These are phyloP conservation scores for Podotricha telesiphe DNA, from an alignment of 2,888 invertebrate genomes.

Conservation along the genomic window DNA sequence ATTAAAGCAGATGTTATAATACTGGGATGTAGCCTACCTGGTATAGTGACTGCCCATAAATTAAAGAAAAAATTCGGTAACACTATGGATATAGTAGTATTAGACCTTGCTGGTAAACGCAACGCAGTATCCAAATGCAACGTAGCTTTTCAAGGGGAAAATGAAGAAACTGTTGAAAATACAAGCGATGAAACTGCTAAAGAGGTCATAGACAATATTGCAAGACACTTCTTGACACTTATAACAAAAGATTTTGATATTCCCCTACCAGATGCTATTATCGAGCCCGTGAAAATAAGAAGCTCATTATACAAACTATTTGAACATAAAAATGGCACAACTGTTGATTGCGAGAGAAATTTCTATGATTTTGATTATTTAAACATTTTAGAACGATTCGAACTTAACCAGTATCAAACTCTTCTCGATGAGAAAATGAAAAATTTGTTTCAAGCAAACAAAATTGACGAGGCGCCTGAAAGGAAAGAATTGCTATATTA, in stretches of 20 bases:
- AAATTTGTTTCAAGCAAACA: constrained; percentile 60
- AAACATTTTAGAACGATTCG: constrained; percentile 66
- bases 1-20: constrained; percentile 73
- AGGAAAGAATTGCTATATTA: constrained; percentile 59
- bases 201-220: constrained; percentile 55
- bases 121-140: constrained; percentile 54
- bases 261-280: constrained; percentile 62
- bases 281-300: constrained; percentile 53
- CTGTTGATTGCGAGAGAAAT: constrained; percentile 56
- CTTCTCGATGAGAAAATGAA: constrained; percentile 63
- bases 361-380: constrained; percentile 70
- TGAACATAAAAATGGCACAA: constrained; percentile 63
- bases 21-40: constrained; percentile 73
- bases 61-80: constrained; percentile 71
- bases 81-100: constrained; percentile 70
- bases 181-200: constrained; percentile 46
- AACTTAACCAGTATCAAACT: constrained; percentile 70
- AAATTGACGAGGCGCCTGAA: constrained; percentile 47
- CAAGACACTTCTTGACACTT: constrained; percentile 59
- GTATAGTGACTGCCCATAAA: constrained; percentile 74
- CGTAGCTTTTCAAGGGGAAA: constrained; percentile 59
- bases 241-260: constrained; percentile 66
- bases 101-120: constrained; percentile 57
- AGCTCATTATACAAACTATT: constrained; percentile 63
- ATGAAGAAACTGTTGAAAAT: constrained; percentile 38